Percentiles rank a stretch among this genome's conserved stretches.
Conservation (phyloP, 2,113 vertebrate species). For the Polypterus senegalus region DNA sequence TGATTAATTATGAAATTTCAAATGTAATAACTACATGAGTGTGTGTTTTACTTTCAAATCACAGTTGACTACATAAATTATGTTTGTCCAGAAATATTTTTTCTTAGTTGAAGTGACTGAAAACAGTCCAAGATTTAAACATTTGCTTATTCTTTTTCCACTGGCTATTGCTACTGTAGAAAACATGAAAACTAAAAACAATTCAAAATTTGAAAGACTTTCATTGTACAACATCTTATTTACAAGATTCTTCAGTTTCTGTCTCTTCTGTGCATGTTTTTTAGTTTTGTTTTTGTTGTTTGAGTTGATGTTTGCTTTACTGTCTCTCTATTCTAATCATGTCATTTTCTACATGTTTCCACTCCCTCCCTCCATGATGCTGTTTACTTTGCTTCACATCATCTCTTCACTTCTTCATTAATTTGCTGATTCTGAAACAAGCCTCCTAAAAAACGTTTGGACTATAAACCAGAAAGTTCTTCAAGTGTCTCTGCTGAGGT, state of each 20-base stretch:
- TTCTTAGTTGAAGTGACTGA: too few species aligned
- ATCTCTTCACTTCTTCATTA: conserved; percentile 61
- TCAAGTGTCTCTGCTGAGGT: conserved; percentile 80
- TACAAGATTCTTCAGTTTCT: too few species aligned
- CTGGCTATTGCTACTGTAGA: too few species aligned
- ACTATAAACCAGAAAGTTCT: conserved; percentile 92
- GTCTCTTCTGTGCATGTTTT: conserved; percentile 18
- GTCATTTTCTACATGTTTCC: conserved; percentile 75
- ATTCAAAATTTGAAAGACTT: too few species aligned
- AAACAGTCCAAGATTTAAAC: too few species aligned
- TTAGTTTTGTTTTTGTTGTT: conserved; percentile 17
- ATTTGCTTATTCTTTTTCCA: too few species aligned
- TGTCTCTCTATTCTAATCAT: conserved; percentile 66
- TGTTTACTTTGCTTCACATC: conserved; percentile 77
- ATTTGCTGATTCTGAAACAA: conserved; percentile 65
- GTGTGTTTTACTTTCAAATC: too few species aligned
- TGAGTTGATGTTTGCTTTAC: conserved; percentile 19
- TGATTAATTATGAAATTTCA: too few species aligned
- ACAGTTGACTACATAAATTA: too few species aligned
- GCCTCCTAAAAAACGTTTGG: conserved; percentile 99
- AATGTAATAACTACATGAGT: too few species aligned
- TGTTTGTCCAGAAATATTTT: background rate
- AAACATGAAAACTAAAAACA: too few species aligned
- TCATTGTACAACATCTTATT: too few species aligned
- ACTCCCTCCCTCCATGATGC: conserved; percentile 73